phyloP scores from a whole-genome alignment of 2,888 invertebrate genomes.

The Xanthia togata region DNA sequence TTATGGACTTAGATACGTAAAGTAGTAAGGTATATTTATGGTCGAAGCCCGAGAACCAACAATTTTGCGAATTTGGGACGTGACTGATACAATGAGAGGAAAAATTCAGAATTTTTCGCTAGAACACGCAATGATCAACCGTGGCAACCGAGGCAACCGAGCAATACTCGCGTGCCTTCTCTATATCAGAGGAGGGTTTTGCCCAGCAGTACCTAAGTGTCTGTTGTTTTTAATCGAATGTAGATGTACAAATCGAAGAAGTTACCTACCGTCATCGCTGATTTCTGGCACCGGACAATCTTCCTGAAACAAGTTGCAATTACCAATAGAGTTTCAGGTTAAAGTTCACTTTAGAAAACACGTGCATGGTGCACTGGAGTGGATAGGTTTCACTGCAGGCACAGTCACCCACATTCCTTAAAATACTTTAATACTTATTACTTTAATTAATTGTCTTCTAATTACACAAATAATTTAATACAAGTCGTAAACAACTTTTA shows the following conservation, averaged over 20 bases:
- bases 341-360: conserved; percentile 12
- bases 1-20: not conserved
- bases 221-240: no score
- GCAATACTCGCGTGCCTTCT: not conserved
- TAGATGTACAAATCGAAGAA: not conserved
- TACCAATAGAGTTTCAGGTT: not conserved
- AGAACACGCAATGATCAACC: not conserved
- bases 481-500: not conserved
- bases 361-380: not conserved
- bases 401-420: not conserved
- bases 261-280: conserved; percentile 92
- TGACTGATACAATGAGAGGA: no score
- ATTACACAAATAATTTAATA: no score
- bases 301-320: conserved; percentile 90
- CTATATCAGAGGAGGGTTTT: not conserved
- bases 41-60: not conserved
- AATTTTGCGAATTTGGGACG: not conserved
- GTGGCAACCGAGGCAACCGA: no score
- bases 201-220: no score
- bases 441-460: not conserved
- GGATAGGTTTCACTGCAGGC: not conserved
- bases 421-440: no score
- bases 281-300: conserved; percentile 94
- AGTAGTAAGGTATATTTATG: not conserved
- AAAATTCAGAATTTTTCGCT: not conserved